These are phyloP conservation scores for Bothrops jararaca DNA, from an alignment of 2,113 vertebrate genomes.

Conservation along the genomic window DNA sequence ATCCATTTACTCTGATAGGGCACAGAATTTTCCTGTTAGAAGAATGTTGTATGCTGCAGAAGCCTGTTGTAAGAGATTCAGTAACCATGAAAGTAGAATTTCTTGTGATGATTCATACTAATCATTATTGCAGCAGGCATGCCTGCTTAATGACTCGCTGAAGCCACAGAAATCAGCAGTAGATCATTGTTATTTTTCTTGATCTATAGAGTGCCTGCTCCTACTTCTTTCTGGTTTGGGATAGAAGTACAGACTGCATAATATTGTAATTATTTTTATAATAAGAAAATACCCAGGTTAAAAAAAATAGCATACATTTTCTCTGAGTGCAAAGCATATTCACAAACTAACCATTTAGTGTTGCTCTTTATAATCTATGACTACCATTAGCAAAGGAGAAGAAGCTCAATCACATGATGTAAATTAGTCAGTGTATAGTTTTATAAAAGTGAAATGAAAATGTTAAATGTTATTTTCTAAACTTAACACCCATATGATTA, in stretches of 20 bases:
- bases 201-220: conserved; percentile 12
- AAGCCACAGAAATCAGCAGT: not conserved
- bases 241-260: conserved; percentile 33
- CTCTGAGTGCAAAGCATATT: conserved; percentile 23
- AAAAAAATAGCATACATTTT: conserved; percentile 39
- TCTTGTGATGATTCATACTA: not conserved
- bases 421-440: conserved; percentile 40
- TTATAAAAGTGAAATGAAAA: conserved; percentile 36
- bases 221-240: conserved; percentile 21
- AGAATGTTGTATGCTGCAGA: not conserved
- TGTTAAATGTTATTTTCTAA: conserved; percentile 26
- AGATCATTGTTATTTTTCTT: not conserved
- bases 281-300: conserved; percentile 1
- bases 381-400: conserved; percentile 24
- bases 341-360: conserved; percentile 12
- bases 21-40: not conserved
- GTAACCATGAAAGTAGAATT: not conserved
- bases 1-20: not conserved
- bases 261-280: conserved; percentile 21
- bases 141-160: not conserved
- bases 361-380: conserved; percentile 44
- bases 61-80: not conserved
- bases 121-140: not conserved
- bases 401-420: conserved; percentile 34
- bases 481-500: conserved; percentile 28